phyloP scores from a whole-genome alignment of 2,113 vertebrate species.

The Syngnathoides biaculeatus region DNA sequence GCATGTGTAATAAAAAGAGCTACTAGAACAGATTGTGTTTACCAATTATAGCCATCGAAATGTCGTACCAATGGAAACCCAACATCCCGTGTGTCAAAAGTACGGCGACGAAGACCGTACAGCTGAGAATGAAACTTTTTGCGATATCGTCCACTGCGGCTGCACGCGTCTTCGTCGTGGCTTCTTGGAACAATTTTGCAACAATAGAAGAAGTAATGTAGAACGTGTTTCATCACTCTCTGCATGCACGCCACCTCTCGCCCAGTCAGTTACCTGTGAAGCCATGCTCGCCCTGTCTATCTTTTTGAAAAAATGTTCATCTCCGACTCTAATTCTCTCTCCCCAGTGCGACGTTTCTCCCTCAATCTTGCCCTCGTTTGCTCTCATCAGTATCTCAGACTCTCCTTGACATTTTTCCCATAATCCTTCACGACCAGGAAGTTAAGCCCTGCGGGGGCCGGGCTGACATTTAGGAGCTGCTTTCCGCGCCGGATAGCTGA shows the following conservation, averaged over 20 bases:
- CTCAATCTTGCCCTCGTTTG: slow-evolving; percentile 44
- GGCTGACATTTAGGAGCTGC: slow-evolving; percentile 70
- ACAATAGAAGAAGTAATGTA: no score
- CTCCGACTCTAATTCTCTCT: slow-evolving; percentile 10
- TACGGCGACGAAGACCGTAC: neutral
- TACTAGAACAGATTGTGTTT: neutral
- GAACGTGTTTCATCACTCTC: neutral
- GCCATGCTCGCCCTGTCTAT: slow-evolving; percentile 18
- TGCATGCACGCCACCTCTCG: neutral
- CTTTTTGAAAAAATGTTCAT: slow-evolving; percentile 24
- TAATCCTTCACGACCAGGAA: slow-evolving; percentile 66
- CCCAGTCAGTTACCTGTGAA: slow-evolving; percentile 15
- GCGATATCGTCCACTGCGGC: neutral
- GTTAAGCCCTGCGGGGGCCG: slow-evolving; percentile 65
- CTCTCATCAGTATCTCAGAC: slow-evolving; percentile 51
- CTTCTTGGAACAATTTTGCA: no score
- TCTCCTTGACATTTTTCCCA: slow-evolving; percentile 72
- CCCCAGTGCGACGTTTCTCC: slow-evolving; percentile 4
- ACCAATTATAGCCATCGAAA: neutral
- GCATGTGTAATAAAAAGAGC: no score
- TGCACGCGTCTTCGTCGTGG: no score
- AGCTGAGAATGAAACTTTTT: neutral
- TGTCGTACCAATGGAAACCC: neutral
- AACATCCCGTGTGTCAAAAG: neutral
- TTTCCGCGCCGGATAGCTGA: slow-evolving; percentile 55